Conservation (phyloP, 2,888 invertebrate genomes). For the Hypomecis atomaria region DNA sequence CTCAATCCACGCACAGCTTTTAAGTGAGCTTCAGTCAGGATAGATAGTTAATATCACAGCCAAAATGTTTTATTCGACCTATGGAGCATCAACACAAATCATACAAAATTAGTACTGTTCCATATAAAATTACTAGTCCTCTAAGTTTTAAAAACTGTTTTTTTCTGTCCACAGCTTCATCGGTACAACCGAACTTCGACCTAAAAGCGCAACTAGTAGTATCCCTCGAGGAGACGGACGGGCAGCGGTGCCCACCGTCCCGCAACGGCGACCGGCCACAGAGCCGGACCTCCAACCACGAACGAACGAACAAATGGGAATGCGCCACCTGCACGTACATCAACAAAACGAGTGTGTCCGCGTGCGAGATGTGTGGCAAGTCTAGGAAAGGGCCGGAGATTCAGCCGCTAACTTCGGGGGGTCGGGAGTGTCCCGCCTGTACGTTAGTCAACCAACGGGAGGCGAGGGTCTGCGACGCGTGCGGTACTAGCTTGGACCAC, state of each 20-base stretch:
- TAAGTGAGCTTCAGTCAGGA: too few relatives aligned
- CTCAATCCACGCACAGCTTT: too few relatives aligned
- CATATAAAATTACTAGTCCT: too few relatives aligned
- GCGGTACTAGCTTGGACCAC: constrained; percentile 87
- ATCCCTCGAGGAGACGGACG: constrained; percentile 73
- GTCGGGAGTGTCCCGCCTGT: constrained; percentile 89
- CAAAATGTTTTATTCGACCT: too few relatives aligned
- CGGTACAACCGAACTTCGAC: constrained; percentile 63
- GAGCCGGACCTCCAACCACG: constrained; percentile 47
- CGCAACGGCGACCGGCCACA: constrained; percentile 56
- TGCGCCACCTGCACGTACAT: constrained; percentile 90
- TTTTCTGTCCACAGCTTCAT: constrained; percentile 44
- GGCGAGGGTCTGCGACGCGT: constrained; percentile 87
- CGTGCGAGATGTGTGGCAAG: constrained; percentile 92
- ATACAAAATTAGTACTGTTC: too few relatives aligned
- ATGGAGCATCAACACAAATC: too few relatives aligned
- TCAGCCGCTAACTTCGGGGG: constrained; percentile 88
- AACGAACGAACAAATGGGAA: constrained; percentile 82
- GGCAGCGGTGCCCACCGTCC: constrained; percentile 51
- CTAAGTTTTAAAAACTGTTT: too few relatives aligned
- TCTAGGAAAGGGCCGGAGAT: constrained; percentile 85
- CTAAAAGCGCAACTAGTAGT: constrained; percentile 76
- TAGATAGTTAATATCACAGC: too few relatives aligned
- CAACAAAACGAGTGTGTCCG: constrained; percentile 81
- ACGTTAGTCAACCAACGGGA: constrained; percentile 90